A percentile compares a stretch with the other conserved stretches of the same genome.
phyloP scores from a whole-genome alignment of 2,888 invertebrate genomes.

The Platynereis dumerilii region DNA sequence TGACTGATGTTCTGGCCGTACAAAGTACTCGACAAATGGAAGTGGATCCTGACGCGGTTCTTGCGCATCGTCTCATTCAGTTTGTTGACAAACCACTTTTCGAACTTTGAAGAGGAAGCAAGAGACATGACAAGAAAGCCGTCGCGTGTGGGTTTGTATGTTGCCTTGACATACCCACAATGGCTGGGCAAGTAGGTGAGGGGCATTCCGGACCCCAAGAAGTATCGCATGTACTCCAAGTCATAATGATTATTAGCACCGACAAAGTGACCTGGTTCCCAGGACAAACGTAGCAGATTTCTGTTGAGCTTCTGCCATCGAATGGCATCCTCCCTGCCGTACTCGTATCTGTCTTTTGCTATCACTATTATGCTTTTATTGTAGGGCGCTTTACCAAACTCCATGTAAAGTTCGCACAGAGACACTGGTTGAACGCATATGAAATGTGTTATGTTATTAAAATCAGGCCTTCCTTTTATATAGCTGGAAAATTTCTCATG shows the following conservation, averaged over 20 bases:
- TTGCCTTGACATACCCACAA: conserved; percentile 4
- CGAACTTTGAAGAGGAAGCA: background rate
- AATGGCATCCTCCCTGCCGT: conserved; percentile 4
- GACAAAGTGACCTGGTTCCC: conserved; percentile 5
- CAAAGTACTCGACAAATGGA: conserved; percentile 3
- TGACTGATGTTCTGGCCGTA: conserved; percentile 12
- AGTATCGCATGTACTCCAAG: conserved; percentile 19
- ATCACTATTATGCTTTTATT: conserved; percentile 21
- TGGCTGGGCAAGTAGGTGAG: conserved; percentile 17
- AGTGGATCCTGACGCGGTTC: background rate
- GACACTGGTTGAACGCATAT: conserved; percentile 16
- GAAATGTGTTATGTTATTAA: conserved; percentile 12
- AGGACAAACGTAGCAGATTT: conserved; percentile 6
- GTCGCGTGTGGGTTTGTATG: background rate
- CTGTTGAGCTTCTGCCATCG: conserved; percentile 18
- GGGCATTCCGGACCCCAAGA: conserved; percentile 15
- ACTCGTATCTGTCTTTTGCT: conserved; percentile 17
- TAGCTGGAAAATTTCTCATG: background rate
- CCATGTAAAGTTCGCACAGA: conserved; percentile 18
- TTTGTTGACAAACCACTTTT: conserved; percentile 3
- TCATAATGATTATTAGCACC: conserved; percentile 24
- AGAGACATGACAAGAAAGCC: conserved; percentile 12
- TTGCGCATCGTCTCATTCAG: conserved; percentile 2
- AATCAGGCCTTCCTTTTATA: background rate
- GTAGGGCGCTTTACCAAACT: background rate